These are phyloP conservation scores for Sylvilagus floridanus DNA, from an alignment of 2,797 vertebrate genomes.

Conservation along the genomic window DNA sequence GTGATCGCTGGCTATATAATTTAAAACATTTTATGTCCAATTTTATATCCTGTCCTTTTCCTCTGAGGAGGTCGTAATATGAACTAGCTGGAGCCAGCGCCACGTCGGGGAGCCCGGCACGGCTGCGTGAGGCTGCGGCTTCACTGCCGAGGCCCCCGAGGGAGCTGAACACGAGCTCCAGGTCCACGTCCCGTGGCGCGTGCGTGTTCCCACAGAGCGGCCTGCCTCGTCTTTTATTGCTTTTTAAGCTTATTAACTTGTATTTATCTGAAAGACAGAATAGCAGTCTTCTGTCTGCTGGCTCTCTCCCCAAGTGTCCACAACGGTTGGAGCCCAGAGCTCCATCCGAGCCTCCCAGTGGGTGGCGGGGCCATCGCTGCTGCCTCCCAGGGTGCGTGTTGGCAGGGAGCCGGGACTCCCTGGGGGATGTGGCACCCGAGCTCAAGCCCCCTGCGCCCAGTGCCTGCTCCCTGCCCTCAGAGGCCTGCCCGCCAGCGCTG, in stretches of 20 bases:
- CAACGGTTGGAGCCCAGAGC: too few relatives aligned
- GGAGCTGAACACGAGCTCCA: neutral
- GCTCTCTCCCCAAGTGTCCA: too few relatives aligned
- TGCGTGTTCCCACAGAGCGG: accelerated
- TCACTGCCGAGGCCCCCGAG: too few relatives aligned
- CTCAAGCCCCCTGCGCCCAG: too few relatives aligned
- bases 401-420: too few relatives aligned
- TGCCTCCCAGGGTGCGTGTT: too few relatives aligned
- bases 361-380: too few relatives aligned
- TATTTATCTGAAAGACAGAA: neutral
- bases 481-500: too few relatives aligned
- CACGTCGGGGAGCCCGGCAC: accelerated
- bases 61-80: neutral
- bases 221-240: neutral
- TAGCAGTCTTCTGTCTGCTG: too few relatives aligned
- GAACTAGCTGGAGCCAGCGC: neutral
- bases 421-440: too few relatives aligned
- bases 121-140: neutral
- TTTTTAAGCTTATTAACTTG: neutral
- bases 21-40: neutral
- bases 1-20: slow-evolving; percentile 63
- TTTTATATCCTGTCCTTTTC: neutral
- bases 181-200: accelerated
- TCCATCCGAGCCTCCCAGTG: too few relatives aligned
- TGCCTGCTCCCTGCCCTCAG: too few relatives aligned